These are phyloP conservation scores for Trogon surrucura DNA, from an alignment of 2,113 vertebrate species.

Conservation along the genomic window DNA sequence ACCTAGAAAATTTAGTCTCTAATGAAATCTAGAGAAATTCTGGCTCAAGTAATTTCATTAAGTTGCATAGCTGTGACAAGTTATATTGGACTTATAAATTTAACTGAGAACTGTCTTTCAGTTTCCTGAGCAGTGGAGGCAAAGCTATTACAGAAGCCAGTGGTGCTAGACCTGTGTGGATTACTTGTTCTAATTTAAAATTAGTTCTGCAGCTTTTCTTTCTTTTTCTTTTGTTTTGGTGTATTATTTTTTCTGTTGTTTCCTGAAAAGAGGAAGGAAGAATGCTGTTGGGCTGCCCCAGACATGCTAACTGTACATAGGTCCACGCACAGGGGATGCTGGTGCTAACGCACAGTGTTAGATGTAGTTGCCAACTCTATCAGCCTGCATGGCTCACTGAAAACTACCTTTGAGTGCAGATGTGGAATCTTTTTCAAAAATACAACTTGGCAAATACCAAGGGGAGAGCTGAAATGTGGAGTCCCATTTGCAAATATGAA, in stretches of 20 bases:
- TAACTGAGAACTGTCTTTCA: background rate
- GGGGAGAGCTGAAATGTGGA: background rate
- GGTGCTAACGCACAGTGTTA: background rate
- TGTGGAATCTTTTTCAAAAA: background rate
- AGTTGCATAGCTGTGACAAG: background rate
- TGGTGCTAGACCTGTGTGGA: background rate
- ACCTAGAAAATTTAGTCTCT: background rate
- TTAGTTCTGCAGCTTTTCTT: background rate
- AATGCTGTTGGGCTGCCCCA: background rate
- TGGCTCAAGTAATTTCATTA: background rate
- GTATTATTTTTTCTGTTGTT: background rate
- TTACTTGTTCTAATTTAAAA: background rate
- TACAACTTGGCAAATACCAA: background rate
- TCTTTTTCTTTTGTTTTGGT: background rate
- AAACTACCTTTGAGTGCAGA: background rate
- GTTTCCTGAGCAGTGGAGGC: background rate
- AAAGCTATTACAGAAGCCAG: background rate
- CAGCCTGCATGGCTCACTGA: background rate
- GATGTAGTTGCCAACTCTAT: background rate
- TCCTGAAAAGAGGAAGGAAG: background rate
- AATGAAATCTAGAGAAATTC: background rate
- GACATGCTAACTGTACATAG: accelerated
- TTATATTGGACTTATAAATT: background rate
- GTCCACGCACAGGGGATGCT: background rate
- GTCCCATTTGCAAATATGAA: background rate